Evolutionary conservation across 2,797 vertebrate species (phyloP), one percentile per base, ranked within the genome.

Genomic region (Nyctibius grandis): DNA sequence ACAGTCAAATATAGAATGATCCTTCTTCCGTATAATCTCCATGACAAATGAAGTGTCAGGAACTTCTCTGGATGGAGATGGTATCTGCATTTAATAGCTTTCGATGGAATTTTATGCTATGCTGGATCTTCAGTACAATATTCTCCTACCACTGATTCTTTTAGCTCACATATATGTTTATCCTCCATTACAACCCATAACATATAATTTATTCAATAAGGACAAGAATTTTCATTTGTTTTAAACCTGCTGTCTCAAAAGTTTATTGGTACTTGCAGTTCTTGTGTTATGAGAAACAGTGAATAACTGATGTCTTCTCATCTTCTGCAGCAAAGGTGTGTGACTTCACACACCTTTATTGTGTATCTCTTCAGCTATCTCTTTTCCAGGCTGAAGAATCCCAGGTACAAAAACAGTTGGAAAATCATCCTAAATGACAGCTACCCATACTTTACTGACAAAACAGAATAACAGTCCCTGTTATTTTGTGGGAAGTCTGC

Each of bases 1-100:
- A 63, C 53, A 94, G 65, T n/a, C 86, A 91, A 72, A 91, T 84
- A 84, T 23, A 91, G 93, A 91, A 95, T 70, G 38, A 72, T 50
- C 38, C 85, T 92, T 91, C 19, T 51, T 80, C 88, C 72, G 29
- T 60, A 18, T 82, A 57, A 90, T 81, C 40, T 75, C 53, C 6
- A 0, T 84, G 91, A 95, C 45, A 84, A 96, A 96, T 88, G 50
- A 92, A 36, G 18, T 67, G 74, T 85, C 95, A 91, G 63, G 51
- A 54, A 42, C 77, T 51, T 90, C 85, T 93, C 23, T 76, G 61
- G 92, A 28, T 90, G 74, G 61, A 91, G 61, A 65, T 34, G 47
- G 33, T 50, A 47, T 79, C 83, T 94, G 33, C 61, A 79, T 88
- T 94, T 78, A 94, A 76, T 73, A 86, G 80, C 73, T 90, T 86